Base-by-base conservation (phyloP, 2,888 invertebrate species). In the Agrochola litura region DNA sequence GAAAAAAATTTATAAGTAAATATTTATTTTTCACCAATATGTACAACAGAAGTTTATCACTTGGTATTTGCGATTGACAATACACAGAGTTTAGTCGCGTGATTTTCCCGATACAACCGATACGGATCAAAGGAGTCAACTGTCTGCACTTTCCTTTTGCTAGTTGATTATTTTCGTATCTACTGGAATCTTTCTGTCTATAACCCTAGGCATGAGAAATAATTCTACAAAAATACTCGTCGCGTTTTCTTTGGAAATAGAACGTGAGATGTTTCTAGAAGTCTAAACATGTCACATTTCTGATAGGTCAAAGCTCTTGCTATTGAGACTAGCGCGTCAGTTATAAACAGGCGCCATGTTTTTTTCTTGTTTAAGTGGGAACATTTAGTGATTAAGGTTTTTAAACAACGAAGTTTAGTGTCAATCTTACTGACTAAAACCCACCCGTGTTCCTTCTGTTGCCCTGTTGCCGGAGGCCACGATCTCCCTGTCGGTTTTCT, bases 101-200 rank as follows among this genome's bases (percentile, higher is more conserved):
- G 73, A 80, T 76, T 77, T 81, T 76, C 67, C 65, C 52, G 67
- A 83, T 69, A 80, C 71, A 56, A 65, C 67, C 49, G 73, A 88
- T 61, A 73, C 65, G 69, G 81, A 83, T 86, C 88, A 86, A 83
- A 85, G 76, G 65, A 77, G 52, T 63, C 72, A 58, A 68, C 68
- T 76, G 61, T 76, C 73, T 25, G 9, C 69, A 66, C 37, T 30
- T 43, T 83, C 71, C 67, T 73, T 85, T 81, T 70, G 41, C 67
- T 43, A 65, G 56, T 66, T 58, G 78, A 77, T 79, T 87, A 77
- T 79, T 80, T 79, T 82, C 58, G 63, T 72, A 67, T 69, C 58
- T 43, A 63, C 49, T 46, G 64, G 30, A 72, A 66, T 79, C 49
- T 68, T 30, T 41, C 6, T 46, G 37, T 71, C 41, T 67, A 64